Evolutionary conservation across 2,888 invertebrate species (phyloP).

Genomic region (Branchipolynoe longqiensis): DNA sequence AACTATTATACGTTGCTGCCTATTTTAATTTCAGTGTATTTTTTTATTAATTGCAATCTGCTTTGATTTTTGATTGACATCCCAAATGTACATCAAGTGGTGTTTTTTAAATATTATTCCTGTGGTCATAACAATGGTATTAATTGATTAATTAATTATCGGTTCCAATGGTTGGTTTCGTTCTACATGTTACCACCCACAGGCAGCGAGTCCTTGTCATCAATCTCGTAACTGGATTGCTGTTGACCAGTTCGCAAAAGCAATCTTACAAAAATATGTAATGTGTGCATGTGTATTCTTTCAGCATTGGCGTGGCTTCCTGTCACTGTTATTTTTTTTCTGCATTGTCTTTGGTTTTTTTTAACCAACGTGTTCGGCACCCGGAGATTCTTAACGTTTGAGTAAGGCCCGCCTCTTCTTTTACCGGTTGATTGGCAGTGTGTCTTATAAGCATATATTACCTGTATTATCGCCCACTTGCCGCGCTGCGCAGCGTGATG

Average conservation of each 20-base stretch:
- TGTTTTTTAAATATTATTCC: too few relatives aligned
- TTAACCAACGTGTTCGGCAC: conserved; percentile 11
- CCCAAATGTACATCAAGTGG: too few relatives aligned
- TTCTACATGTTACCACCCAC: background rate
- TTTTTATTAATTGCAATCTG: background rate
- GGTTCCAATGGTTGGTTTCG: background rate
- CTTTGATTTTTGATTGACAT: conserved; percentile 10
- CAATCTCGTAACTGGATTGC: background rate
- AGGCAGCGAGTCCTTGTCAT: too few relatives aligned
- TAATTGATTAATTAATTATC: too few relatives aligned
- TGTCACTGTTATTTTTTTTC: conserved; percentile 28
- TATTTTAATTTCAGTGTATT: background rate
- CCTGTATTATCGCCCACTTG: too few relatives aligned
- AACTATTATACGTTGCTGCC: background rate
- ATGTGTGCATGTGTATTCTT: conserved; percentile 36
- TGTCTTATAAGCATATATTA: too few relatives aligned
- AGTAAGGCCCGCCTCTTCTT: conserved; percentile 14
- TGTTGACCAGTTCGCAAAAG: too few relatives aligned
- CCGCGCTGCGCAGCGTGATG: too few relatives aligned
- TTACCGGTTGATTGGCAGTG: conserved; percentile 28
- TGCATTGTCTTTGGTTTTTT: conserved; percentile 38
- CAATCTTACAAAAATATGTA: background rate
- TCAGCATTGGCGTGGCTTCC: conserved; percentile 49
- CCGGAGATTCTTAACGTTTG: too few relatives aligned
- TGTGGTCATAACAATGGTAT: too few relatives aligned